A percentile compares a stretch with the other conserved stretches of the same genome.
These are phyloP conservation scores for Scaptomyza pallida DNA, from an alignment of 1,140 invertebrate genomes.

Conservation along the genomic window DNA sequence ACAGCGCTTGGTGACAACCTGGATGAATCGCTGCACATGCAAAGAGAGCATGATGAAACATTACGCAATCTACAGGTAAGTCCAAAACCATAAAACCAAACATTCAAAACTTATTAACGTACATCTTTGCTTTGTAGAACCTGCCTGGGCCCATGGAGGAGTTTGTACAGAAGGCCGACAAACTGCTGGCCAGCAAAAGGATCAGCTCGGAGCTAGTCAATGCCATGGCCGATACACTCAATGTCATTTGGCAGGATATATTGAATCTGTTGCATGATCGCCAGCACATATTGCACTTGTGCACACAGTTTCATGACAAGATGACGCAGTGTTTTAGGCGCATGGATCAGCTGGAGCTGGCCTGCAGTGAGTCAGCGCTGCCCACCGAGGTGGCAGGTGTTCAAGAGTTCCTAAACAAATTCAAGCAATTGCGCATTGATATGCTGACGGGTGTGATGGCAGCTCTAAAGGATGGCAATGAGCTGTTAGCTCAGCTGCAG, in stretches of 20 bases:
- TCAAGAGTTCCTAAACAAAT: constrained; percentile 87
- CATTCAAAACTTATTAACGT: too few relatives aligned
- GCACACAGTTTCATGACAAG: constrained; percentile 89
- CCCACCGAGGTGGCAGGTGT: constrained; percentile 89
- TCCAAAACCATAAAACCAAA: neutral
- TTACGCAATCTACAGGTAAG: constrained; percentile 91
- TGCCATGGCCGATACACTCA: constrained; percentile 95
- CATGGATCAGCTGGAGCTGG: constrained; percentile 88
- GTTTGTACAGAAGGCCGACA: constrained; percentile 93
- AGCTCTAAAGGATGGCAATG: constrained; percentile 91
- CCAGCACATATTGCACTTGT: constrained; percentile 90
- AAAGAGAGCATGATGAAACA: constrained; percentile 92
- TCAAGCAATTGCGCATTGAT: constrained; percentile 87
- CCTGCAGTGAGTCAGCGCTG: constrained; percentile 87
- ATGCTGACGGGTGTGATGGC: constrained; percentile 91
- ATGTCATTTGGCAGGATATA: constrained; percentile 94
- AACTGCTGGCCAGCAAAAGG: constrained; percentile 91
- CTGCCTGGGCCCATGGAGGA: constrained; percentile 96
- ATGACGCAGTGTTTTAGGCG: constrained; percentile 88
- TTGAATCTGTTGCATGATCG: constrained; percentile 91
- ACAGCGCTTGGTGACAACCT: constrained; percentile 91
- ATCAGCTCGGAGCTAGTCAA: constrained; percentile 92
- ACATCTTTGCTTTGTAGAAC: constrained; percentile 85
- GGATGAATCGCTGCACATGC: constrained; percentile 90
- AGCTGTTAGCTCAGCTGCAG: constrained; percentile 88